Evolutionary conservation across 2,888 invertebrate genomes (phyloP).

Genomic region (Phengaris arion): DNA sequence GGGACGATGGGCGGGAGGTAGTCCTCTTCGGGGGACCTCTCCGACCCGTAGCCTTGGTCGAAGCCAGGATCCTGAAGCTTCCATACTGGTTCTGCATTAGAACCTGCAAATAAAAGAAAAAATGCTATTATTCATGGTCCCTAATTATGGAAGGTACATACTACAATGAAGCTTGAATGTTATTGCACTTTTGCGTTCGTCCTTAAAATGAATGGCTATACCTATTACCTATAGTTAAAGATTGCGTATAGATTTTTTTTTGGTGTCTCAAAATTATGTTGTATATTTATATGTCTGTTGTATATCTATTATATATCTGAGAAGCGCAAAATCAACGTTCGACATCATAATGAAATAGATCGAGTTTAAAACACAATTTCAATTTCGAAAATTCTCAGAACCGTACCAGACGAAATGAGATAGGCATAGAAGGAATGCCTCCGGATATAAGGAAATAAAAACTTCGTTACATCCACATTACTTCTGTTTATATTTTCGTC

Average conservation of each 20-base stretch:
- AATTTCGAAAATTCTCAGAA: slow-evolving; percentile 20
- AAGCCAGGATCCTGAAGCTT: slow-evolving; percentile 78
- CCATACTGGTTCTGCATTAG: slow-evolving; percentile 76
- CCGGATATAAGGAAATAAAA: slow-evolving; percentile 41
- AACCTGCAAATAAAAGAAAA: slow-evolving; percentile 54
- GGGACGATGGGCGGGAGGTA: slow-evolving; percentile 83
- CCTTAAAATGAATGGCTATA: too few relatives aligned
- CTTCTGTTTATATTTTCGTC: slow-evolving; percentile 41
- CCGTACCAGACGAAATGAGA: slow-evolving; percentile 30
- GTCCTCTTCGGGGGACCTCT: slow-evolving; percentile 88
- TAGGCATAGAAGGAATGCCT: slow-evolving; percentile 30
- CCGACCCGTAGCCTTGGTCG: slow-evolving; percentile 88
- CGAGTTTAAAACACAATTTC: slow-evolving; percentile 12
- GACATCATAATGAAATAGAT: not conserved
- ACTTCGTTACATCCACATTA: slow-evolving; percentile 44
- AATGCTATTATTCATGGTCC: too few relatives aligned
- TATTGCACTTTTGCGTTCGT: too few relatives aligned
- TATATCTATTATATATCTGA: too few relatives aligned
- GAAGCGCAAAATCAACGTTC: not conserved
- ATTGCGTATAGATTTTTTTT: too few relatives aligned
- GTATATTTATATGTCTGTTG: too few relatives aligned
- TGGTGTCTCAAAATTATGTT: too few relatives aligned
- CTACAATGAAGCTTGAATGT: too few relatives aligned
- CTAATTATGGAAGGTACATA: too few relatives aligned
- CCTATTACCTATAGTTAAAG: too few relatives aligned